Percentiles rank a stretch among this genome's conserved stretches.
phyloP scores from a whole-genome alignment of 2,797 vertebrate genomes.

The Lacerta bilineata region DNA sequence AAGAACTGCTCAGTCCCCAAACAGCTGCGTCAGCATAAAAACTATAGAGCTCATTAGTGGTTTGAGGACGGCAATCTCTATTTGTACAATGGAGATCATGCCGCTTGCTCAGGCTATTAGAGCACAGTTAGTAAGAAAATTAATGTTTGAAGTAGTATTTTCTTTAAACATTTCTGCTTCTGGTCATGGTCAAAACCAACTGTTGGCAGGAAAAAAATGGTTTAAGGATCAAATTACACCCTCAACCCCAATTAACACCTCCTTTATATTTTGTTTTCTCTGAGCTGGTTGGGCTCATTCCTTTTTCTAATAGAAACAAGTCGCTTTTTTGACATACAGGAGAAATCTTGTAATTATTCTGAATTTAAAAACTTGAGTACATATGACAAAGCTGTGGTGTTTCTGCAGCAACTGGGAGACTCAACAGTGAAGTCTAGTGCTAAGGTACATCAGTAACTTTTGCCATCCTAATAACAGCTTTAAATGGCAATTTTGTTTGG shows the following conservation, averaged over 20 bases:
- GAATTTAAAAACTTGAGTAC: not conserved
- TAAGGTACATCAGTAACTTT: not conserved
- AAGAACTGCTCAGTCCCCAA: conserved; percentile 17
- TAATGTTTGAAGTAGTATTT: conserved; percentile 13
- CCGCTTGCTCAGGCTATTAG: not conserved
- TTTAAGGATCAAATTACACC: not conserved
- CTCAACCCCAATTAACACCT: not conserved
- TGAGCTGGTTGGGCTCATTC: conserved; percentile 5
- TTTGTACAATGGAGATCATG: conserved; percentile 39
- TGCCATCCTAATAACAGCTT: not conserved
- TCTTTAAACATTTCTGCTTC: conserved; percentile 29
- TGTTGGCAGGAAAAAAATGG: not conserved
- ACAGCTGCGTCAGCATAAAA: conserved; percentile 36
- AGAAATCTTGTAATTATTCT: not conserved
- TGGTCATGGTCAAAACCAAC: not conserved
- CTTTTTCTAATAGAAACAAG: conserved; percentile 38
- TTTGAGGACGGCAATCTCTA: conserved; percentile 27
- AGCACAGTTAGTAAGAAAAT: conserved; percentile 4
- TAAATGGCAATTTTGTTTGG: not conserved
- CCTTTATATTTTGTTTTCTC: conserved; percentile 10
- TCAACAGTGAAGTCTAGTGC: not conserved
- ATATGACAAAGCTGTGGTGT: not conserved
- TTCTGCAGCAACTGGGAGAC: not conserved
- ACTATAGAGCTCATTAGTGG: conserved; percentile 31
- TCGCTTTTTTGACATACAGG: conserved; percentile 6